These are phyloP conservation scores for Myiagra hebetior DNA, from an alignment of 2,113 vertebrate species.

Conservation along the genomic window DNA sequence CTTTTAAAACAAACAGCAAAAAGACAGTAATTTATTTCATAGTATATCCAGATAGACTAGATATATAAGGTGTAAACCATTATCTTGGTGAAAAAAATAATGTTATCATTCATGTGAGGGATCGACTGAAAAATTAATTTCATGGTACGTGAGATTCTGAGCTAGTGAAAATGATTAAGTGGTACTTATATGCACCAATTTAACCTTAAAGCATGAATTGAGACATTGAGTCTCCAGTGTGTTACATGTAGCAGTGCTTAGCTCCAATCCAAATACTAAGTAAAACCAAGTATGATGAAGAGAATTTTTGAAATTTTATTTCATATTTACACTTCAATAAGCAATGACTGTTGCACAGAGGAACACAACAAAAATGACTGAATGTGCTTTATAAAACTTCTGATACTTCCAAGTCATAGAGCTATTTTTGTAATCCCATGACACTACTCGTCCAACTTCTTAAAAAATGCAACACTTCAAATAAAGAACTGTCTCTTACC, in stretches of 20 bases:
- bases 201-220: background rate
- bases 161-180: background rate
- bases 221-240: background rate
- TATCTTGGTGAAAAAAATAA: conserved; percentile 1
- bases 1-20: conserved; percentile 13
- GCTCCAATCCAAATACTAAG: background rate
- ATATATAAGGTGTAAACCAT: background rate
- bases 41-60: background rate
- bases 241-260: background rate
- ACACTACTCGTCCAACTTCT: background rate
- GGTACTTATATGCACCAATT: background rate
- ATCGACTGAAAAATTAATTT: conserved; percentile 47
- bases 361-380: background rate
- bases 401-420: background rate
- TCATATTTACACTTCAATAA: background rate
- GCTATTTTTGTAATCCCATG: background rate
- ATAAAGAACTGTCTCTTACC: background rate
- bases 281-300: background rate
- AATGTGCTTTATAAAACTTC: background rate
- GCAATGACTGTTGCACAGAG: background rate
- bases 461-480: background rate
- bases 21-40: background rate
- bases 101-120: conserved; percentile 2
- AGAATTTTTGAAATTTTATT: background rate
- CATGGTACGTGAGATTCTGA: conserved; percentile 16